A percentile compares a stretch with the other conserved stretches of the same genome.
Conservation (phyloP, 2,113 vertebrate genomes). For the Xenus cinereus region DNA sequence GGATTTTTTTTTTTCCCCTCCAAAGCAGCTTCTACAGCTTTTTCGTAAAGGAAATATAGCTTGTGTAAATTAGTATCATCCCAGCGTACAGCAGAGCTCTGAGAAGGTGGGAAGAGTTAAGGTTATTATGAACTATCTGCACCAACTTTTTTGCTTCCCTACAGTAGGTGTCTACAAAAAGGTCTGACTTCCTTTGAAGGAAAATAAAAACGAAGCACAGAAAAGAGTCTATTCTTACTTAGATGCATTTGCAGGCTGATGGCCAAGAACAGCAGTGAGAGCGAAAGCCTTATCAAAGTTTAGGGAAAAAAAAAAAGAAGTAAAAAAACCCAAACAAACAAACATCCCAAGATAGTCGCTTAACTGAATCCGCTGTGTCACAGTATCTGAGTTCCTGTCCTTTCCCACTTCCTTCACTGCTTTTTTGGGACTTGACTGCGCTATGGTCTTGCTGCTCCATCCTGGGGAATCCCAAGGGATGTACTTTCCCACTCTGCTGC, state of each 20-base stretch:
- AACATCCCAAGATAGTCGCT: not conserved
- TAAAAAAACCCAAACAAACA: not conserved
- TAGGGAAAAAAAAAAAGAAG: not conserved
- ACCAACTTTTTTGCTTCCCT: not conserved
- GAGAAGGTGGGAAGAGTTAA: not conserved
- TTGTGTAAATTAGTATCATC: not conserved
- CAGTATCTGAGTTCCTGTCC: not conserved
- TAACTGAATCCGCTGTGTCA: not conserved
- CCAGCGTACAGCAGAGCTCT: accelerated
- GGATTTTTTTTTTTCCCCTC: not conserved
- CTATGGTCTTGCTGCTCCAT: not conserved
- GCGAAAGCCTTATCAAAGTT: not conserved
- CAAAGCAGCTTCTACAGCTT: not conserved
- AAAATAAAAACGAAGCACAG: not conserved
- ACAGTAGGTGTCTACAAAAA: not conserved
- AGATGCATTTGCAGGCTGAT: not conserved
- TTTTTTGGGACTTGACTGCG: not conserved
- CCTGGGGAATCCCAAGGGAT: not conserved
- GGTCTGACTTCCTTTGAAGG: not conserved
- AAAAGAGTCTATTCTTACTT: not conserved
- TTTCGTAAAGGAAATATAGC: not conserved
- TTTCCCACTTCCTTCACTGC: not conserved
- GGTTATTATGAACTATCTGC: not conserved
- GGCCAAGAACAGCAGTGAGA: not conserved
- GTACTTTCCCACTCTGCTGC: not conserved